phyloP scores from a whole-genome alignment of 2,888 invertebrate species.

The Pterostichus madidus region DNA sequence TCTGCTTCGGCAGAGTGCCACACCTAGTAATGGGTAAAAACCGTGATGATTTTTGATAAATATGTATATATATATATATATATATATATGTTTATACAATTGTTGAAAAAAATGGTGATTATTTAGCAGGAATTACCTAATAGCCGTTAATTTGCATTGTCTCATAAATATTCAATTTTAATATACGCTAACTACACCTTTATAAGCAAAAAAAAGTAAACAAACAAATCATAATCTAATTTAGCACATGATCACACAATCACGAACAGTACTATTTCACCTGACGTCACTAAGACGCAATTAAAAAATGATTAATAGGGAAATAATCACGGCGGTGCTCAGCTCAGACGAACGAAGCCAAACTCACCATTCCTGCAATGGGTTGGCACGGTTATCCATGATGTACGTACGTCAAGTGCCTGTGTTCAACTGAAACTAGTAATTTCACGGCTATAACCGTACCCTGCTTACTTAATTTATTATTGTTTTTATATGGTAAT shows the following conservation, averaged over 20 bases:
- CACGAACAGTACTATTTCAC: slow-evolving; percentile 44
- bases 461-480: slow-evolving; percentile 52
- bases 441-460: slow-evolving; percentile 57
- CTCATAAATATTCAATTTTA: slow-evolving; percentile 39
- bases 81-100: too few relatives aligned
- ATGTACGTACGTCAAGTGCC: slow-evolving; percentile 22
- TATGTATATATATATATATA: too few relatives aligned
- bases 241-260: slow-evolving; percentile 33
- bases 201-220: slow-evolving; percentile 25
- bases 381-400: background rate
- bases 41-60: too few relatives aligned
- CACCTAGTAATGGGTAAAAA: too few relatives aligned
- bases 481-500: slow-evolving; percentile 52
- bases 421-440: slow-evolving; percentile 28
- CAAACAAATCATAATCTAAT: slow-evolving; percentile 40
- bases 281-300: slow-evolving; percentile 57
- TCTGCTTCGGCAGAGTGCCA: too few relatives aligned
- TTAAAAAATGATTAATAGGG: slow-evolving; percentile 60
- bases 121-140: background rate
- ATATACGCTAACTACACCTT: slow-evolving; percentile 11
- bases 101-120: background rate
- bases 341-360: background rate
- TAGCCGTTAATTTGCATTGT: slow-evolving; percentile 14
- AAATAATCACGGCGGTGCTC: slow-evolving; percentile 47
- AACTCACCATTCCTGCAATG: background rate